Evolutionary conservation across 2,797 vertebrate genomes (phyloP), one percentile per base, ranked within the genome.

Genomic region (Notolabrus celidotus): DNA sequence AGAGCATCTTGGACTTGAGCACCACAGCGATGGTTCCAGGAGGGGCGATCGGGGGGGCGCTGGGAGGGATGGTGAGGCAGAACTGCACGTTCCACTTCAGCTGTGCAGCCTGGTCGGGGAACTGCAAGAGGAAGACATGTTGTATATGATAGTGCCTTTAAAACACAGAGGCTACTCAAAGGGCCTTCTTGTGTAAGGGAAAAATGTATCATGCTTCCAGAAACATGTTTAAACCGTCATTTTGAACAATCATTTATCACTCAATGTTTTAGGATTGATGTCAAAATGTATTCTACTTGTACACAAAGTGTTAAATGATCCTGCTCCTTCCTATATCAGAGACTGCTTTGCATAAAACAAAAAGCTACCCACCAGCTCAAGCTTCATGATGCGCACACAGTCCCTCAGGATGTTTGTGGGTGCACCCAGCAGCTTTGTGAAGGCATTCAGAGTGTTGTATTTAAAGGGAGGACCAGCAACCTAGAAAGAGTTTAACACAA

Each of bases 1-100:
- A 99, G 59, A 99, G 95, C 97, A 99, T 99, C 95, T 99, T 99
- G 77, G 98, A 98, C 92, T 99, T 99, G 72, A 99, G 96, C 86
- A 99, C 98, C 83, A 99, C 98, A 39, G 98, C 98, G 50, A 99
- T 97, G 49, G 98, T 99, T 79, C 98, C 98, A 39, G 98, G 98
- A 73, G 98, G 98, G 0, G 98, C 98, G 31, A 99, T 99, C 25
- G 98, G 98, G 0, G 98, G 98, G 52, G 98, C 98, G 0, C 98
- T 99, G 88, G 98, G 98, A 75, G 98, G 98, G 88, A 99, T 99
- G 70, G 98, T 99, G 89, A 99, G 94, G 86, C 98, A 99, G 91
- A 99, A 99, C 93, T 99, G 98, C 85, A 99, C 98, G 0, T 98
- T 99, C 97, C 98, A 99, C 85, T 98, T 99, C 52, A 99, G 90